Conservation (phyloP, 2,113 vertebrate genomes). For the Brachypodius melanocephalos region DNA sequence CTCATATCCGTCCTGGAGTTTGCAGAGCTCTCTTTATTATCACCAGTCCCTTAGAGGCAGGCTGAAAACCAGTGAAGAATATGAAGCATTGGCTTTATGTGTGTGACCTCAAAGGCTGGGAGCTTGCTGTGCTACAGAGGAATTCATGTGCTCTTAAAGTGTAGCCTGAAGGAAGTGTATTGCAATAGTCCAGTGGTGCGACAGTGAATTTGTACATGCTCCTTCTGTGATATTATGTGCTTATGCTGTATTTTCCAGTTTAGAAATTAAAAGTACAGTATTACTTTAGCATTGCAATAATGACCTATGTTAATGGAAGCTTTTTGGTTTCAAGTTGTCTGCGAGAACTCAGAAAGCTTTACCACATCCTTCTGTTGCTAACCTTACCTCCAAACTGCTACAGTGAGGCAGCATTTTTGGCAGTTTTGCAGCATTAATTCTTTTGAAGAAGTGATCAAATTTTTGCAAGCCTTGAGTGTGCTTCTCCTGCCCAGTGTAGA, state of each 20-base stretch:
- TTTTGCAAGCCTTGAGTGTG: background rate
- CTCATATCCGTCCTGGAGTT: background rate
- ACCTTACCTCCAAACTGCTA: background rate
- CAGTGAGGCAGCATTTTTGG: background rate
- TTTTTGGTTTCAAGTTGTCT: background rate
- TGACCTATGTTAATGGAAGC: background rate
- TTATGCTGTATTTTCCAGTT: background rate
- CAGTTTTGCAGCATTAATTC: background rate
- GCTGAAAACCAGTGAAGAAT: background rate
- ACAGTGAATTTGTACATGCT: background rate
- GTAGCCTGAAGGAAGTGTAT: conserved; percentile 14
- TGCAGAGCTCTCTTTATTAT: background rate
- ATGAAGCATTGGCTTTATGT: background rate
- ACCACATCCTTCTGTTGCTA: background rate
- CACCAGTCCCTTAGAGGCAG: conserved; percentile 8
- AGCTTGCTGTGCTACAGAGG: background rate
- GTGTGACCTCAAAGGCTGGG: background rate
- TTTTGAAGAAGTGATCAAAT: background rate
- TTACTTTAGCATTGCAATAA: background rate
- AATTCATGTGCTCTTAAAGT: background rate
- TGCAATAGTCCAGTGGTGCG: background rate
- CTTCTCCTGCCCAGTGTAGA: background rate
- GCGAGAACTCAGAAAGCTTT: background rate
- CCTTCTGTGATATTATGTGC: background rate
- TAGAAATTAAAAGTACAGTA: background rate